phyloP scores from a whole-genome alignment of 2,797 vertebrate genomes.

The Malacoraja senta region DNA sequence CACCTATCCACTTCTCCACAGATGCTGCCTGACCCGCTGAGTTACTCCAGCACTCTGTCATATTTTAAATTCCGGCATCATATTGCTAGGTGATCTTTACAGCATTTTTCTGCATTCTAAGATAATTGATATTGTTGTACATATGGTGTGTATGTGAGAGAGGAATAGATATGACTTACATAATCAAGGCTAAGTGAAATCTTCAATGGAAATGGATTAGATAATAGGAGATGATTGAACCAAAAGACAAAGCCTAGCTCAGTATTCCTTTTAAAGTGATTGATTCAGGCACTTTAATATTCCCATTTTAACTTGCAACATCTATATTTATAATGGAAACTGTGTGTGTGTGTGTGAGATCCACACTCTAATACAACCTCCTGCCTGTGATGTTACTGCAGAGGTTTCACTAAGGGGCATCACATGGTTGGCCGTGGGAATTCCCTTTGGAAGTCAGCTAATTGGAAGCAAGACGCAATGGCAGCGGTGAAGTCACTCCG shows the following conservation, averaged over 20 bases:
- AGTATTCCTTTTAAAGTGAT: not conserved
- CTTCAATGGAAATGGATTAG: not conserved
- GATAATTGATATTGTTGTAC: not conserved
- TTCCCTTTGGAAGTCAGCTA: too few relatives aligned
- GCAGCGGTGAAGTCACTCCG: not conserved
- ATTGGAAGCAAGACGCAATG: not conserved
- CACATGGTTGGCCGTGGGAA: too few relatives aligned
- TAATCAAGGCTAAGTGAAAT: not conserved
- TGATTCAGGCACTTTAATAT: not conserved
- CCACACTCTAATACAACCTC: not conserved
- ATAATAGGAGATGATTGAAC: not conserved
- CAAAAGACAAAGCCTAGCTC: not conserved
- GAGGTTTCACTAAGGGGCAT: not conserved
- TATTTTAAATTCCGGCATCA: not conserved
- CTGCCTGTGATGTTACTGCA: not conserved
- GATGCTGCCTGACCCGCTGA: too few relatives aligned
- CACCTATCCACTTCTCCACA: too few relatives aligned
- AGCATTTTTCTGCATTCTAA: not conserved
- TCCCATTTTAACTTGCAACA: not conserved
- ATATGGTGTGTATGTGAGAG: not conserved
- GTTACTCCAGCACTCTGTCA: not conserved
- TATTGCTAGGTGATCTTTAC: not conserved
- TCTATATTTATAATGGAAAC: not conserved
- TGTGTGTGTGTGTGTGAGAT: not conserved
- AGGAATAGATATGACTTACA: not conserved